Evolutionary conservation across 2,113 vertebrate species (phyloP).

Genomic region (Tetraodon nigroviridis): DNA sequence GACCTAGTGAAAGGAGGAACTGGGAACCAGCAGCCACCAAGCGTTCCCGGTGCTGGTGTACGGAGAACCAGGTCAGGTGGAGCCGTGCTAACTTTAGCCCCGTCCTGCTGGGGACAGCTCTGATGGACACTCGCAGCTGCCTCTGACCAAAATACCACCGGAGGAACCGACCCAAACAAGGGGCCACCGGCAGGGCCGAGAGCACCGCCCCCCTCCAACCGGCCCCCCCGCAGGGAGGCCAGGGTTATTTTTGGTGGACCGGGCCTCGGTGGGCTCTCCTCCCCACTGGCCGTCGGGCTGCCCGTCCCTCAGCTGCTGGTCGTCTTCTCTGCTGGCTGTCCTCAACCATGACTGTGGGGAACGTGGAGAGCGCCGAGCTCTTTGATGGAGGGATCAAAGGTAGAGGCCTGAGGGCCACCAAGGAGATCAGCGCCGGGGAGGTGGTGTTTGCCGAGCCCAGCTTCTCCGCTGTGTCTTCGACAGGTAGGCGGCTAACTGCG

Average conservation of each 20-base stretch:
- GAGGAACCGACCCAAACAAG: too few relatives aligned
- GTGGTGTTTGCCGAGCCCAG: slow-evolving; percentile 88
- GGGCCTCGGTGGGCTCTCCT: too few relatives aligned
- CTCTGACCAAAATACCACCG: slow-evolving; percentile 83
- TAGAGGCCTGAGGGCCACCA: slow-evolving; percentile 83
- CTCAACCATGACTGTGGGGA: slow-evolving; percentile 73
- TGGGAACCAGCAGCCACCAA: too few relatives aligned
- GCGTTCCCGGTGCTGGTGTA: too few relatives aligned
- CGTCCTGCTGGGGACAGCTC: slow-evolving; percentile 15
- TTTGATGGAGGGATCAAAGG: slow-evolving; percentile 85
- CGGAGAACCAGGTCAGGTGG: too few relatives aligned
- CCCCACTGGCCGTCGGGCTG: neutral
- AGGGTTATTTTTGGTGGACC: slow-evolving; percentile 63
- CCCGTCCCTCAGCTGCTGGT: slow-evolving; percentile 15
- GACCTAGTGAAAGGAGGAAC: too few relatives aligned
- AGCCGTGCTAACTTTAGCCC: too few relatives aligned
- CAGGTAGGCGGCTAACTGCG: slow-evolving; percentile 73
- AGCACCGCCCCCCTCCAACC: neutral
- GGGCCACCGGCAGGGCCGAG: too few relatives aligned
- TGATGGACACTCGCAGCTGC: slow-evolving; percentile 87
- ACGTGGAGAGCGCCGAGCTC: slow-evolving; percentile 84
- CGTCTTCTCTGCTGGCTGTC: slow-evolving; percentile 20
- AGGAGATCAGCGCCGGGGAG: slow-evolving; percentile 81
- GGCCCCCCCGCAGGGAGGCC: slow-evolving; percentile 30
- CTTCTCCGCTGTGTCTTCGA: slow-evolving; percentile 91